Base-by-base conservation (phyloP, 1,140 invertebrate genomes). In the Pemphigus obesinymphae region DNA sequence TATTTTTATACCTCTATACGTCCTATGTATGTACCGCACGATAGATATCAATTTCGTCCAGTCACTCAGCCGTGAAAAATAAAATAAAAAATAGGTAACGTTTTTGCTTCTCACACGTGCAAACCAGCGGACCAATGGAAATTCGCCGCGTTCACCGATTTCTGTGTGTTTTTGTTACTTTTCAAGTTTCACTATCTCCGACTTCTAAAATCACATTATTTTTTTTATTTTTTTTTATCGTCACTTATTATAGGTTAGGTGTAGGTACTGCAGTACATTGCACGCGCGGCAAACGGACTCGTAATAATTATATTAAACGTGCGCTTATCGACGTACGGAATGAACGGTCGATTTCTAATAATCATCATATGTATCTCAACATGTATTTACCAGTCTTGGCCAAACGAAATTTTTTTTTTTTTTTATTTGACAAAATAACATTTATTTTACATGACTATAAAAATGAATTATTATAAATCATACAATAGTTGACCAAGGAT, bases 61-160 rank as follows among this genome's bases (percentile, higher is more conserved):
- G 76, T 80, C 76, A 80, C 63, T 80, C 34, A 80, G 37, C 76
- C 76, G 37, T 80, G 37, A 58, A 78, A 26, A 55, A 76, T n/a
- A 29, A 80, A 45, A 31, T 13, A 45, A 43, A 31, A 31, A 61
- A 58, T 26, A 31, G 13, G 10, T 40, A 40, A 66, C 58, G 45
- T 63, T 80, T 61, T 63, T 63, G 50, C 37, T 48, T 17, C 48
- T 34, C 26, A n/a, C n/a, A 45, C 76, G 37, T 80, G 15, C n/a
- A 61, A 80, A 80, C n/a, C n/a, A n/a, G 37, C 11, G 23, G 13
- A 80, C 55, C 37, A 34, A 80, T 43, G 55, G 55, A 61, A 80
- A 80, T 63, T 80, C 37, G 26, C 40, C 29, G 23, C 75, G 34
- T 43, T 80, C 76, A 20, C 37, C 45, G 11, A 31, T 80, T 43